phyloP scores from a whole-genome alignment of 2,113 vertebrate species.

The Serilophus lunatus region DNA sequence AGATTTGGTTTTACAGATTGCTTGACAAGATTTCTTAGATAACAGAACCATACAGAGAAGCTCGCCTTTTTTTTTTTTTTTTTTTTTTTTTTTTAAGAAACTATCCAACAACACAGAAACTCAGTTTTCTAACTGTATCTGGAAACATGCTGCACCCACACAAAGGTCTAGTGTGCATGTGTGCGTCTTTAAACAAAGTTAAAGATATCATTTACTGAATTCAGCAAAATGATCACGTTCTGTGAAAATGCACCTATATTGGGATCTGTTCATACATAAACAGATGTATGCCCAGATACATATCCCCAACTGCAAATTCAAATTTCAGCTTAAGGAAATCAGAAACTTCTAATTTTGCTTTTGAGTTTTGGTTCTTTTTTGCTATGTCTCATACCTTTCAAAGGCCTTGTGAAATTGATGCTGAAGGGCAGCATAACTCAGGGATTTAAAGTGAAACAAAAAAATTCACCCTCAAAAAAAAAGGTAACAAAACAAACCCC shows the following conservation, averaged over 20 bases:
- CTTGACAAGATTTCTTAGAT: conserved; percentile 43
- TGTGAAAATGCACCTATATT: conserved; percentile 47
- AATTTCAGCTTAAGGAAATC: conserved; percentile 31
- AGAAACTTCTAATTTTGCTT: conserved; percentile 25
- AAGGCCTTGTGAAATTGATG: conserved; percentile 26
- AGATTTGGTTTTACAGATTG: conserved; percentile 69
- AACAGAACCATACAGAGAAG: conserved; percentile 53
- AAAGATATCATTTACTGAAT: conserved; percentile 41
- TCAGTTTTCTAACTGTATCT: conserved; percentile 63
- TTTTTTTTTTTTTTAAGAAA: background rate
- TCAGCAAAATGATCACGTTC: conserved; percentile 33
- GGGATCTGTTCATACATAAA: conserved; percentile 61
- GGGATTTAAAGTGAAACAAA: background rate
- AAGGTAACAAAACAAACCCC: background rate
- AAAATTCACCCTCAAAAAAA: background rate
- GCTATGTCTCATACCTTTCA: background rate
- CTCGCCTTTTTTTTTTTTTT: background rate
- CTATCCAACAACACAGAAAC: conserved; percentile 55
- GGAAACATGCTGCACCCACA: conserved; percentile 64
- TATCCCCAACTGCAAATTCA: background rate
- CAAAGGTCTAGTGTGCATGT: conserved; percentile 11
- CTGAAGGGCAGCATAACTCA: conserved; percentile 13
- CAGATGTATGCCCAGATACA: conserved; percentile 7
- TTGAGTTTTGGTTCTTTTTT: conserved; percentile 9
- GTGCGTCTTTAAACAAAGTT: conserved; percentile 31